These are phyloP conservation scores for Lordiphosa clarofinis DNA, from an alignment of 1,140 invertebrate genomes.

Conservation along the genomic window DNA sequence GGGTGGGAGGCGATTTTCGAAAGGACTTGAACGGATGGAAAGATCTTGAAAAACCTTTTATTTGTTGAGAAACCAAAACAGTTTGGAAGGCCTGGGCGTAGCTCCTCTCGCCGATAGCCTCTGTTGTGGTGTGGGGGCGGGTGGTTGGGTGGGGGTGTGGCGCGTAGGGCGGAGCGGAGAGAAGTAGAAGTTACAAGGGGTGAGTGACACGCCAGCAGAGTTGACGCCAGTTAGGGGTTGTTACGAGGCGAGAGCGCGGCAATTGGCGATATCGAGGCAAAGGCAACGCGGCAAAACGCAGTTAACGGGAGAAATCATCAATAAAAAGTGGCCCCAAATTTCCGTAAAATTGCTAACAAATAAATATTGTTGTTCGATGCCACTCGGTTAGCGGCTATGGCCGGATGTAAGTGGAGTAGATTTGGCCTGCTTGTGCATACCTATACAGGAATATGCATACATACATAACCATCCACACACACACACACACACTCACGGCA, in stretches of 20 bases:
- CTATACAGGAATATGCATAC: conserved; percentile 2
- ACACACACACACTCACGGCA: conserved; percentile 1
- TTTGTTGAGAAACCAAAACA: no score
- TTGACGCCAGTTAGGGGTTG: conserved; percentile 51
- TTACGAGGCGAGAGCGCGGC: conserved; percentile 28
- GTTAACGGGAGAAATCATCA: conserved; percentile 2
- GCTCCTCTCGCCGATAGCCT: conserved; percentile 2
- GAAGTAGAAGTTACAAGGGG: conserved; percentile 40
- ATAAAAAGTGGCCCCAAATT: conserved; percentile 4
- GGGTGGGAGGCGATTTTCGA: no score
- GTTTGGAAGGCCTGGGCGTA: neutral
- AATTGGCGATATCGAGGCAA: conserved; percentile 5
- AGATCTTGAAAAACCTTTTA: no score
- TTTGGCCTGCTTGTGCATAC: conserved; percentile 1
- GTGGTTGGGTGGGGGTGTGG: neutral
- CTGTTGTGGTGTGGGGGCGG: neutral
- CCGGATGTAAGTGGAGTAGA: neutral
- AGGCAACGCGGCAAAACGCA: conserved; percentile 15
- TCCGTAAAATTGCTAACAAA: conserved; percentile 3
- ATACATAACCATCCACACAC: neutral
- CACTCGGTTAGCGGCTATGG: neutral
- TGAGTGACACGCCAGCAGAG: conserved; percentile 44
- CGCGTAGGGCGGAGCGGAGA: conserved; percentile 4
- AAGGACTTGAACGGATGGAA: no score
- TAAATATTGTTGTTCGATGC: neutral